Percentiles rank a stretch among this genome's conserved stretches.
These are phyloP conservation scores for Coendou prehensilis DNA, from an alignment of 2,797 vertebrate species.

Conservation along the genomic window DNA sequence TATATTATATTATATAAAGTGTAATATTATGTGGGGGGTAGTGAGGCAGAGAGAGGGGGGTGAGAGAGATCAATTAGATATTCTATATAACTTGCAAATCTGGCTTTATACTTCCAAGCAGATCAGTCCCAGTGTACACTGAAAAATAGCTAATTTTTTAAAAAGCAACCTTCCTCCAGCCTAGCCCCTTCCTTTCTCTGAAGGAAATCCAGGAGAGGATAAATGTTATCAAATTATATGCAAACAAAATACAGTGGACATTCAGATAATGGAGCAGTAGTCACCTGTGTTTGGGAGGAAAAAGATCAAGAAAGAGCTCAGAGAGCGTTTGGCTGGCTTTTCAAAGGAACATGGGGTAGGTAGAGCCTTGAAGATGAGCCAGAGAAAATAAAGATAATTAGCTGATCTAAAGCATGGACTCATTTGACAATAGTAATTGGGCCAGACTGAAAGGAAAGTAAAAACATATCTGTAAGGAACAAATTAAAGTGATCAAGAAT, in stretches of 20 bases:
- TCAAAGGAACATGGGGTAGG: not conserved
- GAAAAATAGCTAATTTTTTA: slow-evolving; percentile 35
- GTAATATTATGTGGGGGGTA: not conserved
- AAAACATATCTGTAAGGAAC: not conserved
- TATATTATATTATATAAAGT: not conserved
- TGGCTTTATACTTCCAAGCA: not conserved
- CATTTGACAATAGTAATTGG: slow-evolving; percentile 9
- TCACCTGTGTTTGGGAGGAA: not conserved
- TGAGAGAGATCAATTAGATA: not conserved
- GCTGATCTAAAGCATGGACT: not conserved
- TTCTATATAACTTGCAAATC: not conserved
- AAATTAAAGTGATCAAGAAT: not conserved
- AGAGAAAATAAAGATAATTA: slow-evolving; percentile 43
- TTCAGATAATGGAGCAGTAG: not conserved
- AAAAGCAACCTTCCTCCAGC: not conserved
- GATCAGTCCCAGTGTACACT: not conserved
- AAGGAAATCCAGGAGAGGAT: slow-evolving; percentile 17
- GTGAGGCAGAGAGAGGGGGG: not conserved
- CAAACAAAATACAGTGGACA: not conserved
- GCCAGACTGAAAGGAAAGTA: not conserved
- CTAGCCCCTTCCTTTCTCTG: not conserved
- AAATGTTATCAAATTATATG: slow-evolving; percentile 14
- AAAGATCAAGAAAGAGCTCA: slow-evolving; percentile 7
- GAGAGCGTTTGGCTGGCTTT: not conserved
- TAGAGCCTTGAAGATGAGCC: slow-evolving; percentile 17